Evolutionary conservation across 1,140 invertebrate genomes (phyloP).

Genomic region (Papilio polytes): DNA sequence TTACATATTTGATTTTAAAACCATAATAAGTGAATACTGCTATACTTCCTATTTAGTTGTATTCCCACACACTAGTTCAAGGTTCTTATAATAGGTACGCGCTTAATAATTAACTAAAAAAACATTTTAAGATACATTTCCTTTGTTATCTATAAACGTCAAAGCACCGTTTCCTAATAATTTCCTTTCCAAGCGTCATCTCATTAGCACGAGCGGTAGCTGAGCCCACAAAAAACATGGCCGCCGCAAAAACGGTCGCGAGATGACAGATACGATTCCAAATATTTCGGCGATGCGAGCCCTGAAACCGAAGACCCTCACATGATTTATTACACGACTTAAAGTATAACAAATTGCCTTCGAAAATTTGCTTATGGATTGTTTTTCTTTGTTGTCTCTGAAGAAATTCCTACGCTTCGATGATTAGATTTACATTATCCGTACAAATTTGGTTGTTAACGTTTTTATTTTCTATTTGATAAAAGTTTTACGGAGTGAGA

Average conservation of each 20-base stretch:
- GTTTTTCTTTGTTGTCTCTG: constrained; percentile 28
- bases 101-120: neutral
- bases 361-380: constrained; percentile 53
- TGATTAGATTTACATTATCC: constrained; percentile 13
- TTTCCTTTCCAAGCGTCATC: constrained; percentile 49
- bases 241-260: constrained; percentile 40
- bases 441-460: constrained; percentile 11
- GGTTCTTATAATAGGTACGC: neutral
- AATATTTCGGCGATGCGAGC: constrained; percentile 78
- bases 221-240: constrained; percentile 60
- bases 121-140: neutral
- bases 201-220: constrained; percentile 70
- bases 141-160: neutral
- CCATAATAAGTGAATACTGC: no score
- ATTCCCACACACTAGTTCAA: no score
- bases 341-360: constrained; percentile 77
- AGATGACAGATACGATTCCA: constrained; percentile 75
- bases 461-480: neutral
- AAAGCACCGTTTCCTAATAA: constrained; percentile 20
- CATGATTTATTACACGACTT: constrained; percentile 69
- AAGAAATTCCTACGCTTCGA: constrained; percentile 31
- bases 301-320: constrained; percentile 71
- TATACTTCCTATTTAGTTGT: no score
- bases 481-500: neutral
- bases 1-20: no score